Conservation (phyloP, 64 coral and sea anemone genomes). For the Actinia equina region DNA sequence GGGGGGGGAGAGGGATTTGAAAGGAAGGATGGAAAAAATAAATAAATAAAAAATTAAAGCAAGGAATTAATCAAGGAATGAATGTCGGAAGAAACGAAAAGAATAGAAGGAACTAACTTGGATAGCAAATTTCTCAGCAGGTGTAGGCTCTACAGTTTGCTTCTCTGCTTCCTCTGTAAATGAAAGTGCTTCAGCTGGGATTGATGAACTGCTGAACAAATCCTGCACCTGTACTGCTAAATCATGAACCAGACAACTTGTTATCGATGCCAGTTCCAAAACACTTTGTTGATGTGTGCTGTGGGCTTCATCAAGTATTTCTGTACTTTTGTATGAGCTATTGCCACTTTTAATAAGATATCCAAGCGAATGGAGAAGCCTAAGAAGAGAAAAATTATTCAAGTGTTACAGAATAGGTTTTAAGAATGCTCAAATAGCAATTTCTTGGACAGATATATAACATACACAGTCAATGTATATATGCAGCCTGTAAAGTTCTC, state of each 20-base stretch:
- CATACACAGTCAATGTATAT: too few relatives aligned
- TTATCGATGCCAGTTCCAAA: conserved; percentile 68
- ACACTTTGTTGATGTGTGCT: conserved; percentile 52
- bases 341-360: conserved; percentile 46
- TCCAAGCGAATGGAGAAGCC: conserved; percentile 46
- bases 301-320: conserved; percentile 1
- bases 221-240: conserved; percentile 24
- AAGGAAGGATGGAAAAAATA: too few relatives aligned
- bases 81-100: too few relatives aligned
- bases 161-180: conserved; percentile 16
- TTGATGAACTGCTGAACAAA: conserved; percentile 48
- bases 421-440: too few relatives aligned
- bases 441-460: too few relatives aligned
- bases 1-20: too few relatives aligned
- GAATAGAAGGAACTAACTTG: conserved; percentile 41
- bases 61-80: too few relatives aligned
- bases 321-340: conserved; percentile 41
- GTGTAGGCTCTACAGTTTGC: conserved; percentile 51
- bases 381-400: conserved; percentile 10
- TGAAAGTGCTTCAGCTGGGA: conserved; percentile 31
- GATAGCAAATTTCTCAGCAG: conserved; percentile 93
- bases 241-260: conserved; percentile 59
- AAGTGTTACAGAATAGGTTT: too few relatives aligned
- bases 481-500: too few relatives aligned
- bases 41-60: too few relatives aligned